Evolutionary conservation across 1,140 invertebrate species (phyloP), one percentile per base, ranked within the genome.

Genomic region (Polypedilum pembai): DNA sequence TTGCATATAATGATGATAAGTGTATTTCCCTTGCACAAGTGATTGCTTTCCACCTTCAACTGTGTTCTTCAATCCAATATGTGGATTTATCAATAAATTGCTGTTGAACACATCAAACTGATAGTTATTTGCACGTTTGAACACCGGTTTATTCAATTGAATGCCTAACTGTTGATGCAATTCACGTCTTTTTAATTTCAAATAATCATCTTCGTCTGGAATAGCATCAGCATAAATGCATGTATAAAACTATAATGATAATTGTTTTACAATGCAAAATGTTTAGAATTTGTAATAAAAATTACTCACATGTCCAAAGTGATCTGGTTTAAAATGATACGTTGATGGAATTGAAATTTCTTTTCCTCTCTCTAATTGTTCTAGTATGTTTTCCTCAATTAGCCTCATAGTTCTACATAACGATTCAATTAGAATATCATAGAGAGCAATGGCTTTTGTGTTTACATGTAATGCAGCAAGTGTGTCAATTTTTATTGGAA

Each of bases 1-100:
- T 85, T 99, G 97, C 89, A 95, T 93, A 79, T 99, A 99, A 82
- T 99, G 98, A 83, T 96, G 90, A 84, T 99, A 99, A 1, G 88
- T 85, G 82, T 99, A 99, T 74, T 88, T 86, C 3, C 98, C 97
- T 76, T 89, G 84, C 1, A 99, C 94, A 40, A 93, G 75, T 74
- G 79, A 80, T 75, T 81, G 78, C 41, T 79, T 78, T 74, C 78
- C 78, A 74, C 79, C 79, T 24, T 75, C 80, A 84, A 88, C 84
- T 78, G 83, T 83, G 74, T 83, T 83, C 76, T 80, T 74, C 56
- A 91, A 78, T 7, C 87, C 85, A 75, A 86, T 78, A 79, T 97
- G 94, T 1, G 92, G 90, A 82, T 94, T 93, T 7, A 90, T 79
- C 21, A 96, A 79, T 63, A 87, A 86, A 8, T 83, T 83, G 76